Conservation (phyloP, 2,113 vertebrate species). For the Panthera tigris region DNA sequence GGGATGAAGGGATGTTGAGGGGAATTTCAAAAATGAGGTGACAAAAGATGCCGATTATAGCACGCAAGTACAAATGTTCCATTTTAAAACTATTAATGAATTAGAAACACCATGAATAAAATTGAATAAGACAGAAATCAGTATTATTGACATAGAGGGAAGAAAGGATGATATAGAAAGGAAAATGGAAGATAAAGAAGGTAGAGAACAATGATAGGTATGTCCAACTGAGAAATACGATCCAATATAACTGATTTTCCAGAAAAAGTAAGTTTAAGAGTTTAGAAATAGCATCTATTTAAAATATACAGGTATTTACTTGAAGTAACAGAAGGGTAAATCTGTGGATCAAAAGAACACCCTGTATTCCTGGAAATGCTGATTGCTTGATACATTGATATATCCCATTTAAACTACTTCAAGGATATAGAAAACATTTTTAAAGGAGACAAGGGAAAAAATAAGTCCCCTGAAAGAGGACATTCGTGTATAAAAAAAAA, state of each 20-base stretch:
- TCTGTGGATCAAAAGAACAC: not conserved
- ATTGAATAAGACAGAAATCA: not conserved
- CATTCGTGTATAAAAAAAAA: not conserved
- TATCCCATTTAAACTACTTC: not conserved
- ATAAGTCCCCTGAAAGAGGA: not conserved
- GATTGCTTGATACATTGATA: not conserved
- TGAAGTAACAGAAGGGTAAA: not conserved
- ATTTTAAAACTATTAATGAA: not conserved
- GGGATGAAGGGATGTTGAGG: not conserved
- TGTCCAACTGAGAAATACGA: not conserved
- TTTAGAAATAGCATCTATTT: not conserved
- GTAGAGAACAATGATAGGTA: not conserved
- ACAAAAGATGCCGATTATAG: not conserved
- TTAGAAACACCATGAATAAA: not conserved
- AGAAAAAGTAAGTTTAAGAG: not conserved
- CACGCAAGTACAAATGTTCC: not conserved
- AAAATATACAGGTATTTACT: not conserved
- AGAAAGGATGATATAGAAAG: not conserved
- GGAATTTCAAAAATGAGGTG: not conserved
- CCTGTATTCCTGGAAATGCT: not conserved
- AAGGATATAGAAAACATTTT: not conserved
- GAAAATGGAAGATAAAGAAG: not conserved
- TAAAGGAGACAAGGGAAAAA: not conserved
- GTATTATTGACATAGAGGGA: not conserved
- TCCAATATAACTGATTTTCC: not conserved